Evolutionary conservation across 2,797 vertebrate species (phyloP), one percentile per base, ranked within the genome.

Genomic region (Cygnus olor): DNA sequence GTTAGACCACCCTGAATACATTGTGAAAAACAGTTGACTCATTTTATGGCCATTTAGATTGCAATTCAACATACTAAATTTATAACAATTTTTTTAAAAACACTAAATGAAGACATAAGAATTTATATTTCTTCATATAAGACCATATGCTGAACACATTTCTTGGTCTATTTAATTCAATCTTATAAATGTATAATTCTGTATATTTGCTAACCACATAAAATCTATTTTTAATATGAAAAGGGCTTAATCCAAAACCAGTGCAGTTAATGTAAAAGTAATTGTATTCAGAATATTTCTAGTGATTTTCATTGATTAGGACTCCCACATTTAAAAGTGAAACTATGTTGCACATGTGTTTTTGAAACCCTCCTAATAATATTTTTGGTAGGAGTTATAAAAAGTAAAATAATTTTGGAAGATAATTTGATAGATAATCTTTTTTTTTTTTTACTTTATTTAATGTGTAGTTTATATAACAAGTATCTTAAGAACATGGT

Each of bases 1-100:
- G 92, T 77, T 44, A 97, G 98, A 97, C 97, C 97, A 98, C 97
- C 97, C 97, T 92, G 97, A 93, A 96, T 94, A 97, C 86, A 96
- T 91, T 93, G 94, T 95, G 92, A 64, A 97, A 95, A 97, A 92
- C 86, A 97, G 95, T 93, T 93, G 78, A 81, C 95, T 98, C 95
- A 73, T 96, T 97, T 97, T 97, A 97, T 96, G 96, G 77, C 72
- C 85, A 92, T 96, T 97, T 95, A 96, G 95, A 95, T 89, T 72
- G 88, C 94, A 96, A 97, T 66, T 92, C 73, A 94, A 91, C 64
- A 89, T 96, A 87, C 73, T 90, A 96, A 96, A 94, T 87, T 95
- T 97, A 90, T 93, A 90, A 82, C 19, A 30, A 60, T n/a, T 91
- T 93, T 88, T 81, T 4, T 2, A 86, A 72, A 61, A 92, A 79